phyloP scores from a whole-genome alignment of 2,888 invertebrate genomes.

The Macrophya alboannulata region DNA sequence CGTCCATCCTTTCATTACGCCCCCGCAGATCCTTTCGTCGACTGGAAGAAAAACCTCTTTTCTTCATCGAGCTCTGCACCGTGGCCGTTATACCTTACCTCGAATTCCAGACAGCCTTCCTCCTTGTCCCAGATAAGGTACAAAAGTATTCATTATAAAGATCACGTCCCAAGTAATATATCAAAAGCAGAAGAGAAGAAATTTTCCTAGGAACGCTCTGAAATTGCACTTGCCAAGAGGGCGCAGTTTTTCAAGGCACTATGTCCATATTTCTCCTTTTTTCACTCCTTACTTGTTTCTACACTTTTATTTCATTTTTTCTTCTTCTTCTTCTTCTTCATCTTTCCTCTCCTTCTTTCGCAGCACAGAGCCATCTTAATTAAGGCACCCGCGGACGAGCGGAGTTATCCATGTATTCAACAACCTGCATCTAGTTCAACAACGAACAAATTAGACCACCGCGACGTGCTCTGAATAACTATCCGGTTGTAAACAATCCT shows the following conservation, averaged over 20 bases:
- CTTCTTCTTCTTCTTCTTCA: background rate
- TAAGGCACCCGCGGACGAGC: conserved; percentile 2
- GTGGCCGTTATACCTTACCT: conserved; percentile 27
- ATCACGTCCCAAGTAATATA: conserved; percentile 45
- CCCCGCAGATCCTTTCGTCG: conserved; percentile 38
- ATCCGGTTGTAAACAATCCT: conserved; percentile 27
- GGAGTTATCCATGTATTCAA: background rate
- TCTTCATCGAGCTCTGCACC: conserved; percentile 39
- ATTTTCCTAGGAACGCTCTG: conserved; percentile 14
- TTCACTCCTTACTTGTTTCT: background rate
- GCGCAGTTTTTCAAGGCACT: conserved; percentile 4
- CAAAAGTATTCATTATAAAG: conserved; percentile 53
- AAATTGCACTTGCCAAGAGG: conserved; percentile 49
- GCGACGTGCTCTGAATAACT: conserved; percentile 35
- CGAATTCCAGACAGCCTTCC: conserved; percentile 50
- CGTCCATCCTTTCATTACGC: conserved; percentile 52
- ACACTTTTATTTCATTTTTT: background rate
- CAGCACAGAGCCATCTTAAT: conserved; percentile 34
- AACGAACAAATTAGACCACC: conserved; percentile 48
- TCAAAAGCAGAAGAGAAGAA: conserved; percentile 32
- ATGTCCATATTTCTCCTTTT: background rate
- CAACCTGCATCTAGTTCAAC: conserved; percentile 40
- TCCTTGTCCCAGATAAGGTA: conserved; percentile 41
- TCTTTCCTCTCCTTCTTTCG: background rate
- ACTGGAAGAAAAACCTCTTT: conserved; percentile 32